Conservation (phyloP, 2,888 invertebrate genomes). For the Synanthedon vespiformis region DNA sequence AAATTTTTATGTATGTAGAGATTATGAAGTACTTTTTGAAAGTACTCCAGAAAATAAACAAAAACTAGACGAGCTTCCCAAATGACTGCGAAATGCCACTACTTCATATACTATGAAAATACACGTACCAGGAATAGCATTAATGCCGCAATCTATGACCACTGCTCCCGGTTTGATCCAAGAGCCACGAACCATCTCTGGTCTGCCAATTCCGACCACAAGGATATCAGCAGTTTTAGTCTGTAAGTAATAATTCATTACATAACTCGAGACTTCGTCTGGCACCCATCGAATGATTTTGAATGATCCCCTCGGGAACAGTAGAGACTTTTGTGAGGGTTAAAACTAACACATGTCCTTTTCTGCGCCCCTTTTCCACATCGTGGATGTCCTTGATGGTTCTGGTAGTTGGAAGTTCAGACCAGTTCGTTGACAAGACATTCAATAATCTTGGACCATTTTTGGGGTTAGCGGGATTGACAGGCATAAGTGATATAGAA, state of each 20-base stretch:
- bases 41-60: too few relatives aligned
- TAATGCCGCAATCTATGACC: slow-evolving; percentile 99
- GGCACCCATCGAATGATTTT: too few relatives aligned
- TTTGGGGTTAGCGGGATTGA: slow-evolving; percentile 3
- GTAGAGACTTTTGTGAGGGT: neutral
- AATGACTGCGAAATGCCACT: too few relatives aligned
- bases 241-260: slow-evolving; percentile 29
- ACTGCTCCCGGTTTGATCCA: slow-evolving; percentile 99
- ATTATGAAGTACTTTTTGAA: too few relatives aligned
- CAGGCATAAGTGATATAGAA: neutral
- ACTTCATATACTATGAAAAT: neutral
- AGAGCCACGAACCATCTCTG: slow-evolving; percentile 90
- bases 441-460: too few relatives aligned
- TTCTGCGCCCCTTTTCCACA: neutral
- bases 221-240: slow-evolving; percentile 90
- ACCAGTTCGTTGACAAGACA: too few relatives aligned
- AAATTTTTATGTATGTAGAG: too few relatives aligned
- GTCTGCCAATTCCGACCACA: slow-evolving; percentile 94
- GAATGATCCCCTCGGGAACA: too few relatives aligned
- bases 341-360: neutral
- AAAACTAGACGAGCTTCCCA: too few relatives aligned
- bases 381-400: too few relatives aligned
- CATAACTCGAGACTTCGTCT: neutral
- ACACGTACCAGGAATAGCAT: slow-evolving; percentile 82
- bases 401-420: too few relatives aligned